These are phyloP conservation scores for Pelecanus crispus DNA, from an alignment of 2,113 vertebrate species.

Conservation along the genomic window DNA sequence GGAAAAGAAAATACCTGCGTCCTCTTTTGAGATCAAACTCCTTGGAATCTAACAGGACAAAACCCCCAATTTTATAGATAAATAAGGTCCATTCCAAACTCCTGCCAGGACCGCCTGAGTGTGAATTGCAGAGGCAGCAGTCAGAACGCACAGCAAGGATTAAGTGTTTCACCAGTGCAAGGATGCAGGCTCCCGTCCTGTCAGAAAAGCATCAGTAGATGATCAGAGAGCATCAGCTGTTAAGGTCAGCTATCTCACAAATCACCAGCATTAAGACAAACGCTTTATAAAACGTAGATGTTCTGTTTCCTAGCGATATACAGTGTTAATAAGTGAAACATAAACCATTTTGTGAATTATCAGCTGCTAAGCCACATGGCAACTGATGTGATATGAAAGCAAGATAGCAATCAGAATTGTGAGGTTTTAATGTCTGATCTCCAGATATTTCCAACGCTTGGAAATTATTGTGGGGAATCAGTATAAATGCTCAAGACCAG, in stretches of 20 bases:
- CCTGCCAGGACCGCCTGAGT: background rate
- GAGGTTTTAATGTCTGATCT: background rate
- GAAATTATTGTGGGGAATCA: background rate
- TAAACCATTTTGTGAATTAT: background rate
- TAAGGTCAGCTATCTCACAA: background rate
- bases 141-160: background rate
- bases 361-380: background rate
- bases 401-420: background rate
- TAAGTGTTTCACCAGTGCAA: background rate
- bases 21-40: background rate
- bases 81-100: background rate
- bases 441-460: background rate
- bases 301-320: conserved; percentile 11
- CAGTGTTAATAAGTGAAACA: background rate
- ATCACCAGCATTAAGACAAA: background rate
- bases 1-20: background rate
- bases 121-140: background rate
- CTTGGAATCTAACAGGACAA: background rate
- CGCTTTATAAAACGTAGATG: background rate
- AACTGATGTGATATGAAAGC: background rate
- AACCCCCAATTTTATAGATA: background rate
- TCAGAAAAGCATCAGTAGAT: background rate
- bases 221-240: background rate
- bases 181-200: fast-evolving
- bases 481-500: background rate